Base-by-base conservation (phyloP, 2,113 vertebrate species). In the Setophaga petechia region DNA sequence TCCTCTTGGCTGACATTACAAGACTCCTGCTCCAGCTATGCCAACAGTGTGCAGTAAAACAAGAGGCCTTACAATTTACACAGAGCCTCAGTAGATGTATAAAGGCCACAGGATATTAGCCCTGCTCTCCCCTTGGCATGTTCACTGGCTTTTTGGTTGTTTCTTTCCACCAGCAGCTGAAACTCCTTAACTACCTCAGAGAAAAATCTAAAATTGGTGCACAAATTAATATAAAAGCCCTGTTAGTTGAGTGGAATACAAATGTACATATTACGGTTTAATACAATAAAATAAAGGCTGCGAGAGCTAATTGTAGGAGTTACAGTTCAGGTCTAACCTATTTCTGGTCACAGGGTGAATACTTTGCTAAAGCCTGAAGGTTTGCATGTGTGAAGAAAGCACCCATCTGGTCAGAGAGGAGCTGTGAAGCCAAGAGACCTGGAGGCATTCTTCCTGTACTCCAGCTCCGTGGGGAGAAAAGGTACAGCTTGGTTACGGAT, bases 1-100 rank as follows among this genome's bases (percentile, higher is more conserved):
- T 96, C 95, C 67, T 97, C 84, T 83, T 83, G 43, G 71, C 71
- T 96, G 87, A 96, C 61, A 87, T 95, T 93, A 83, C 54, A 80
- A 84, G 84, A 54, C 74, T 96, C 57, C 33, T 58, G 59, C 76
- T 95, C 51, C 75, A 30, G 75, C 80, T 95, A 63, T 80, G 51
- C 62, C 73, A 94, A 89, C 23, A 93, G 69, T 31, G 35, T 87
- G 73, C 65, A 61, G 51, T 91, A 89, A 97, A 87, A 62, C 33
- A 71, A 68, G 81, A 80, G 76, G 35, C 47, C 80, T 87, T 65
- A 75, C 31, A 69, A 37, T 49, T 84, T 89, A 92, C 43, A 69
- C 49, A 65, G 61, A 47, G 51, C 51, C 68, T 94, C 76, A 24
- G 44, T 91, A 94, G 35, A 68, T 87, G 59, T 33, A 41, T 59